Percentiles rank a stretch among this genome's conserved stretches.
phyloP scores from a whole-genome alignment of 2,797 vertebrate genomes.

The Chiloscyllium punctatum region DNA sequence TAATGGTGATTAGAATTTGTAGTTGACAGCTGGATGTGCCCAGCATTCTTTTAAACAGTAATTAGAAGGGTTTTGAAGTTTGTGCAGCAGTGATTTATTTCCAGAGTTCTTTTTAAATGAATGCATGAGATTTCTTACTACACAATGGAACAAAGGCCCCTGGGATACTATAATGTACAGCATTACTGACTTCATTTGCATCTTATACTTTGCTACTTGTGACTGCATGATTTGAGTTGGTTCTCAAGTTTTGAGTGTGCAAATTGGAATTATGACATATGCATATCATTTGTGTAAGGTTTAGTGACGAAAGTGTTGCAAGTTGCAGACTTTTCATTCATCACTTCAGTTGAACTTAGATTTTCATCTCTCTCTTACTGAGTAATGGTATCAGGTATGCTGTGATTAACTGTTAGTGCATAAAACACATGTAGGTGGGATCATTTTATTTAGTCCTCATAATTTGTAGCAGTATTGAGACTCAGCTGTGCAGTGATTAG shows the following conservation, averaged over 20 bases:
- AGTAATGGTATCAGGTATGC: neutral
- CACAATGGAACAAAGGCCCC: neutral
- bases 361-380: neutral
- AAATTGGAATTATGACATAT: neutral
- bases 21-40: conserved; percentile 17
- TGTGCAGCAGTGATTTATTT: conserved; percentile 23
- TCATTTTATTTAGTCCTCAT: neutral
- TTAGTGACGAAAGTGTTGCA: neutral
- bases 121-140: neutral
- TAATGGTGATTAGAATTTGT: conserved; percentile 29
- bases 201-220: neutral
- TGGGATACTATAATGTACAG: neutral
- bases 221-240: neutral
- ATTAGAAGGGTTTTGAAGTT: conserved; percentile 5
- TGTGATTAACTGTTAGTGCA: neutral
- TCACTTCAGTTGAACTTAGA: neutral
- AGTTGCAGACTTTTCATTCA: neutral
- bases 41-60: conserved; percentile 2
- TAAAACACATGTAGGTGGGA: neutral
- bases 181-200: neutral
- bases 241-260: neutral
- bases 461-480: neutral
- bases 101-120: neutral
- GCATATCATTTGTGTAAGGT: neutral
- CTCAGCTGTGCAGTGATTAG: too few relatives aligned